phyloP scores from a whole-genome alignment of 2,113 vertebrate genomes.

The Otocyon megalotis region DNA sequence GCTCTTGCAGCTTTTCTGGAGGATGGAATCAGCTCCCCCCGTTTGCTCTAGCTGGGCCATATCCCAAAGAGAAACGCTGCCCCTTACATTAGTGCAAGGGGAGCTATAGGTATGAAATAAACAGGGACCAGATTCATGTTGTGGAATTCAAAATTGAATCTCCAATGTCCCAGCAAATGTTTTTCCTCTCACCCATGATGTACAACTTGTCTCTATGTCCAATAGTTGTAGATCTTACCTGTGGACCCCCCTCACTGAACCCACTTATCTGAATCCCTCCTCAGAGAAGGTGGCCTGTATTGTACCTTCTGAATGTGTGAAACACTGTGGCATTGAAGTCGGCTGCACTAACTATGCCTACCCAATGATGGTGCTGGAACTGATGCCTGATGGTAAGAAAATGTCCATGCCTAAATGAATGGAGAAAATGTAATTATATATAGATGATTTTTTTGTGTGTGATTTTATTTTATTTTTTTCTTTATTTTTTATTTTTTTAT shows the following conservation, averaged over 20 bases:
- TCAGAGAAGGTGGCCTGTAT: constrained; percentile 91
- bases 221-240: background rate
- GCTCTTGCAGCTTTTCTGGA: background rate
- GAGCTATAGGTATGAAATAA: background rate
- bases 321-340: constrained; percentile 87
- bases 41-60: background rate
- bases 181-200: background rate
- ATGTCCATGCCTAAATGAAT: background rate
- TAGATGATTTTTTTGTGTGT: no score
- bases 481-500: no score
- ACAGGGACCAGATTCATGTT: background rate
- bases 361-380: constrained; percentile 90
- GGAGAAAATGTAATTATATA: background rate
- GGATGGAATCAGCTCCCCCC: background rate
- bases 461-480: no score
- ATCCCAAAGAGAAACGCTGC: background rate
- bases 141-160: background rate
- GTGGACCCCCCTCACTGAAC: background rate
- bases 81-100: background rate
- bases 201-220: background rate
- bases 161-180: background rate
- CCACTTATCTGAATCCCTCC: background rate
- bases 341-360: constrained; percentile 94
- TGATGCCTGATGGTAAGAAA: constrained; percentile 91
- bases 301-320: constrained; percentile 86